These are phyloP conservation scores for Alfaro cultratus DNA, from an alignment of 2,797 vertebrate species.

Conservation along the genomic window DNA sequence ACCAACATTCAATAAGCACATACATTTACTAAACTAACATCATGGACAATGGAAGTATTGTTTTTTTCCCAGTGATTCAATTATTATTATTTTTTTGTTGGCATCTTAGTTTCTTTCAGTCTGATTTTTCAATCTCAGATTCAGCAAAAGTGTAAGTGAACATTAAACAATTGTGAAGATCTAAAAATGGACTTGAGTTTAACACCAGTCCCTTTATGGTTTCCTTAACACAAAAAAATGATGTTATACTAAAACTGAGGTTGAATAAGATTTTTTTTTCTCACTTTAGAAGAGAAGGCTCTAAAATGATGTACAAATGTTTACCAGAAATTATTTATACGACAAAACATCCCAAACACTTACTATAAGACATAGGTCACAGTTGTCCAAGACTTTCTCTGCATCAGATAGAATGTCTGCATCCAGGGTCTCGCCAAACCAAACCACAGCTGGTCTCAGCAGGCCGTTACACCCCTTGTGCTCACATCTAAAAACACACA, in stretches of 20 bases:
- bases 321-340: not conserved
- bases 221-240: not conserved
- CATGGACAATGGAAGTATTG: not conserved
- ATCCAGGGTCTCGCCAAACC: conserved; percentile 95
- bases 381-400: conserved; percentile 88
- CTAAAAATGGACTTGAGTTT: not conserved
- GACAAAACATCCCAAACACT: not conserved
- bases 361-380: conserved; percentile 95
- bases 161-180: not conserved
- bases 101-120: not conserved
- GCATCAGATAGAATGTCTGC: conserved; percentile 82
- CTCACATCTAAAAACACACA: conserved; percentile 84
- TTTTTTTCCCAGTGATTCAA: not conserved
- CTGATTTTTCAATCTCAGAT: not conserved
- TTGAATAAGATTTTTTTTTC: not conserved
- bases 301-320: not conserved
- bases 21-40: not conserved
- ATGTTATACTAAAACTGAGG: not conserved
- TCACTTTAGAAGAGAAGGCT: not conserved
- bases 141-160: not conserved
- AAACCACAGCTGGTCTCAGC: conserved; percentile 93
- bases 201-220: not conserved
- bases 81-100: not conserved
- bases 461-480: conserved; percentile 85
- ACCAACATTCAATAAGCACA: not conserved